Base-by-base conservation (phyloP, 2,113 vertebrate genomes). In the Mola mola region DNA sequence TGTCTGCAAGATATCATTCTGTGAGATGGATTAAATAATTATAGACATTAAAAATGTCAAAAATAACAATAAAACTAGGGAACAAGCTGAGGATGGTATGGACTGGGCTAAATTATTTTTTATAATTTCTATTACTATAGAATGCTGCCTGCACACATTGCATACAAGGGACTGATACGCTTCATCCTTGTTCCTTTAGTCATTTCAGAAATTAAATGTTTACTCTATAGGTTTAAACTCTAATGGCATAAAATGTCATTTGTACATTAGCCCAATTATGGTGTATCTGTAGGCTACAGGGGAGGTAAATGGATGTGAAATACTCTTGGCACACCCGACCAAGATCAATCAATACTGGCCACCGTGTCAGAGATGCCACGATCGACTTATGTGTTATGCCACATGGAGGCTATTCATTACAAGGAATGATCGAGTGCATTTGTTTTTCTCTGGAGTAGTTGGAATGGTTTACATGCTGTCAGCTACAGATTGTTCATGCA, bases 331-430 rank as follows among this genome's bases (percentile, higher is more conserved):
- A 25, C n/a, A 72, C 12, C 17, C 55, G 59, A 66, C 69, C 50
- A 41, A 68, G 82, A 78, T 74, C 17, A 78, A 78, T 81, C 73
- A 72, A 67, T 78, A 78, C 36, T 22, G 44, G 65, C 58, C 44
- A 75, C 57, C 72, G 63, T 82, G 76, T 82, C 74, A 76, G 50
- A 64, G 58, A 63, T 42, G 52, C 43, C 17, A 58, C 66, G 46
- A 81, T 85, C 43, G 21, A 81, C 8, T 40, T 40, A 40, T 84
- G 66, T 40, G 52, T 44, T 60, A 43, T 47, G 42, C 73, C 59
- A 63, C 31, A 25, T 21, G 11, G 48, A 49, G 37, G 41, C 20
- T 33, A 52, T 73, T 83, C 60, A 69, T 73, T 37, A 53, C n/a
- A 56, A 77, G 66, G 57, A 20, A 66, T 38, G 34, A 9, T 63